Conservation (phyloP, 2,797 vertebrate species). For the Urocyon cinereoargenteus region DNA sequence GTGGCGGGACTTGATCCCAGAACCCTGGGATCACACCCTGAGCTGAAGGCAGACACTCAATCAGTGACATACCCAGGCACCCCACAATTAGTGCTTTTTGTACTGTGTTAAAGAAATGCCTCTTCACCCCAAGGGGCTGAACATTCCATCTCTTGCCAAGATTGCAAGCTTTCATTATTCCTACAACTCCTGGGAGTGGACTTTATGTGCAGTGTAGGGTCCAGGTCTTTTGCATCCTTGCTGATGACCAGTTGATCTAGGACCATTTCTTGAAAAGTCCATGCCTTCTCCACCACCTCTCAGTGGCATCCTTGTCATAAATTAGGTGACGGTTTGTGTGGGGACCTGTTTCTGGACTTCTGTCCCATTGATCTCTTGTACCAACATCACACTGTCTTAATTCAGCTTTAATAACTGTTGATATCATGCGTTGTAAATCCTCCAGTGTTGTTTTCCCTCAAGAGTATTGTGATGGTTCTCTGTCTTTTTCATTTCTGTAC, state of each 20-base stretch:
- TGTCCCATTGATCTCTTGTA: too few species aligned
- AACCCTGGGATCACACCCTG: too few species aligned
- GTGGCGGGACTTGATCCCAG: too few species aligned
- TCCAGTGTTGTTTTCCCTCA: neutral
- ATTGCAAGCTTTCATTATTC: too few species aligned
- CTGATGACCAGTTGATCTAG: neutral
- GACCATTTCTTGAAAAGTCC: neutral
- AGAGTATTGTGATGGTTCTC: neutral
- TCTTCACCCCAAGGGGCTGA: neutral
- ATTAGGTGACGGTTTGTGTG: neutral
- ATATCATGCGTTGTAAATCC: neutral
- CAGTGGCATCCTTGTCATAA: neutral
- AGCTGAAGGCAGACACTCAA: too few species aligned
- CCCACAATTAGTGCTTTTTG: too few species aligned
- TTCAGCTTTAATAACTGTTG: neutral
- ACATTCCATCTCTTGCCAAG: too few species aligned
- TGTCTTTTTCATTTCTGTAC: neutral
- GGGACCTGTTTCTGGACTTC: neutral
- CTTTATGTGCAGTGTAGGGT: too few species aligned
- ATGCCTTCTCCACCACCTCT: accelerated
- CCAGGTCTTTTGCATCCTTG: neutral
- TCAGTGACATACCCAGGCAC: too few species aligned
- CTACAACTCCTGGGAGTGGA: neutral
- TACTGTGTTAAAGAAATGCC: neutral
- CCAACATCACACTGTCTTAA: neutral